Conservation (phyloP, 2,888 invertebrate species). For the Platerodrilus igneus region DNA sequence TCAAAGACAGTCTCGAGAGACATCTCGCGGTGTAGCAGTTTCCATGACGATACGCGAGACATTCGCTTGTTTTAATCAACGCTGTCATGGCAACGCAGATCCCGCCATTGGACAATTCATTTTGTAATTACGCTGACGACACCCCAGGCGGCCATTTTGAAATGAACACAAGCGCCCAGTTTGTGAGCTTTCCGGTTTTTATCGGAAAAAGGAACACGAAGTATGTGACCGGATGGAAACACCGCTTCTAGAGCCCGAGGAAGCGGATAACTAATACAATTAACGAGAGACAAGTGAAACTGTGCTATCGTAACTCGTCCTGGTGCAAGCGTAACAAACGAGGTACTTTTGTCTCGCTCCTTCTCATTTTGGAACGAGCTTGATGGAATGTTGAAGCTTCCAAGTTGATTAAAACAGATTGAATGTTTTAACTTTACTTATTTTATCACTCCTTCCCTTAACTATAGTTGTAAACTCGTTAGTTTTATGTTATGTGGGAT, state of each 20-base stretch:
- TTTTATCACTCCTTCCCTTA: constrained; percentile 27
- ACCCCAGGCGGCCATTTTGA: constrained; percentile 53
- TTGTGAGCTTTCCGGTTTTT: constrained; percentile 31
- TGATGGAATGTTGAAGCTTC: constrained; percentile 46
- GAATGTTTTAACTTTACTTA: constrained; percentile 47
- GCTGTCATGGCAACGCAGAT: constrained; percentile 52
- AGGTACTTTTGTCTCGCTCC: constrained; percentile 25
- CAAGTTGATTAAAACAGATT: constrained; percentile 50
- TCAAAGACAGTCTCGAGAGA: constrained; percentile 36
- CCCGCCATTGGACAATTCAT: constrained; percentile 52
- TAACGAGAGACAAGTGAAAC: constrained; percentile 52
- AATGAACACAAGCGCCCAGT: constrained; percentile 46
- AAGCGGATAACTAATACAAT: constrained; percentile 51
- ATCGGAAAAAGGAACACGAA: constrained; percentile 30
- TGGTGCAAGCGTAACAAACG: constrained; percentile 32
- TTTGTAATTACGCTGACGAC: constrained; percentile 53
- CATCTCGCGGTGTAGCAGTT: constrained; percentile 45
- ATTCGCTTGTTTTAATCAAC: constrained; percentile 51
- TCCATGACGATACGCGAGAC: constrained; percentile 48
- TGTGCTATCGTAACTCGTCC: constrained; percentile 50
- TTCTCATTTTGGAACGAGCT: constrained; percentile 30
- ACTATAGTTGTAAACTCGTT: constrained; percentile 23
- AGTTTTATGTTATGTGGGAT: constrained; percentile 23
- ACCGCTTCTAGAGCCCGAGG: constrained; percentile 38
- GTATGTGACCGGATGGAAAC: constrained; percentile 28